Conservation (phyloP, 2,113 vertebrate species). For the Oophaga pumilio region DNA sequence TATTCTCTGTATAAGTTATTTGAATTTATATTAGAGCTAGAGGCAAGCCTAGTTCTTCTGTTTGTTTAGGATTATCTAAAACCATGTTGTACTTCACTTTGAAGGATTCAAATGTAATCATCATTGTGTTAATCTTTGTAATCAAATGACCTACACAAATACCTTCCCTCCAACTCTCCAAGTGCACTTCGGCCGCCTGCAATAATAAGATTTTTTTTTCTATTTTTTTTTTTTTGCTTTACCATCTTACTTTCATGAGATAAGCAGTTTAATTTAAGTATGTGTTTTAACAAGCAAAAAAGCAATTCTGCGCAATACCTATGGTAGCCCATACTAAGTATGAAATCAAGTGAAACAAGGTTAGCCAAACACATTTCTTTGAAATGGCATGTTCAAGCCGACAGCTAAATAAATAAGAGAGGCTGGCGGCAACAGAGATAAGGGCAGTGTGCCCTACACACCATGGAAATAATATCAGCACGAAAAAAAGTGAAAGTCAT, state of each 20-base stretch:
- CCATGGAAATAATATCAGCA: conserved; percentile 27
- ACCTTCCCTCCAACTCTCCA: background rate
- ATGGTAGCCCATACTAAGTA: conserved; percentile 38
- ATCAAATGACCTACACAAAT: conserved; percentile 55
- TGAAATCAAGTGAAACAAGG: conserved; percentile 47
- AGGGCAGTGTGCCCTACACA: conserved; percentile 10
- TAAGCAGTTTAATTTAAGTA: conserved; percentile 57
- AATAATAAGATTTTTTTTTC: conserved; percentile 50
- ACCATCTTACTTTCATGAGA: conserved; percentile 25
- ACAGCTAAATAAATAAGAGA: conserved; percentile 43
- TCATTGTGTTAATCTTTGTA: conserved; percentile 38
- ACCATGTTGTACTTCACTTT: conserved; percentile 36
- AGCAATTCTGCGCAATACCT: conserved; percentile 45
- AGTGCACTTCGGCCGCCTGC: conserved; percentile 16
- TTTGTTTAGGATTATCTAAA: conserved; percentile 40
- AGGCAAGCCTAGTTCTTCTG: background rate
- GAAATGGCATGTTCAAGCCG: conserved; percentile 43
- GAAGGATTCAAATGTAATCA: conserved; percentile 53
- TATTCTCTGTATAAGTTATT: background rate
- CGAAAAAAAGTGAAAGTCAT: background rate
- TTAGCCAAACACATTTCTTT: conserved; percentile 55
- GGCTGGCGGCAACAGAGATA: conserved; percentile 28
- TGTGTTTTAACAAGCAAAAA: conserved; percentile 54
- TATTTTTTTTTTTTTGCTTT: background rate
- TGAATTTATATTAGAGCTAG: background rate